Percentiles rank a stretch among this genome's conserved stretches.
These are phyloP conservation scores for Spatula clypeata DNA, from an alignment of 2,797 vertebrate species.

Conservation along the genomic window DNA sequence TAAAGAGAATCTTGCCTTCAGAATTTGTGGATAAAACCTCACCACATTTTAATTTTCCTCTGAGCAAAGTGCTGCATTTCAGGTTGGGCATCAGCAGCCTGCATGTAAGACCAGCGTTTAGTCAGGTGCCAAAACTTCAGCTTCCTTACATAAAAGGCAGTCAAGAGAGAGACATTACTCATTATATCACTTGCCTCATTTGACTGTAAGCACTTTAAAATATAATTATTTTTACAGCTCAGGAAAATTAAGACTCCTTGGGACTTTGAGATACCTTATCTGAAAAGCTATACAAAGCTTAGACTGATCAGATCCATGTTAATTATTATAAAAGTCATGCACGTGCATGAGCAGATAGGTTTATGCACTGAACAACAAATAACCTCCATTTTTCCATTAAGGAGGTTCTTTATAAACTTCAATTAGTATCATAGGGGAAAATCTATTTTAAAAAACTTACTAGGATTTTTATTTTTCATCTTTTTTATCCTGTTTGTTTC, in stretches of 20 bases:
- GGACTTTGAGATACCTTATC: neutral
- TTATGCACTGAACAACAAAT: neutral
- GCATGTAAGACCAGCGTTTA: neutral
- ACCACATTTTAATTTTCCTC: conserved; percentile 4
- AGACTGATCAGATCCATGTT: rapidly evolving
- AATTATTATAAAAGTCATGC: neutral
- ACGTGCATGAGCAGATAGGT: neutral
- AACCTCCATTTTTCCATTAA: neutral
- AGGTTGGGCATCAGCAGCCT: neutral
- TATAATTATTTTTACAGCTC: neutral
- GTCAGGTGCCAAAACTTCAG: neutral
- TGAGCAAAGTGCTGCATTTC: neutral
- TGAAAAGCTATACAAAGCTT: neutral
- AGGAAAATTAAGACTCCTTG: neutral
- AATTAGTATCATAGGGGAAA: neutral
- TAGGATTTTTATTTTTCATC: neutral
- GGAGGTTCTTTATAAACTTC: neutral
- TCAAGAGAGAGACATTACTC: neutral
- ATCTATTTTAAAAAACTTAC: no score
- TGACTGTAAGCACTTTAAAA: neutral
- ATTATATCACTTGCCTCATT: neutral
- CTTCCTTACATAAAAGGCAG: neutral
- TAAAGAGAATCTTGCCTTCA: neutral
- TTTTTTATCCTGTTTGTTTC: neutral
- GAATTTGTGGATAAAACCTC: neutral